Percentiles rank a stretch among this genome's conserved stretches.
These are phyloP conservation scores for Tubulanus polymorphus DNA, from an alignment of 2,888 invertebrate species.

Conservation along the genomic window DNA sequence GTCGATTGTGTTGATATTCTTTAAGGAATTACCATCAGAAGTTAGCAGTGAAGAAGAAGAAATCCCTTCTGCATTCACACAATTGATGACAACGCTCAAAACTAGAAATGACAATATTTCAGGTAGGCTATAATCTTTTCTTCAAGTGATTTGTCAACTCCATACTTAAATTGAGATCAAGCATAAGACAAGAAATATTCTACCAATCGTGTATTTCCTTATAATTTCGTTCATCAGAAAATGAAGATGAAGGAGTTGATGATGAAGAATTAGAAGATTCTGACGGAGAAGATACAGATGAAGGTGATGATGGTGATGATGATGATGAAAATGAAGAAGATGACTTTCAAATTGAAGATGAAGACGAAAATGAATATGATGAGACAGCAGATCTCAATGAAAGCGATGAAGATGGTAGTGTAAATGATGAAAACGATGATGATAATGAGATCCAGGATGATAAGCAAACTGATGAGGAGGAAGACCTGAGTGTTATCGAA, in stretches of 20 bases:
- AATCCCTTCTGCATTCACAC: neutral
- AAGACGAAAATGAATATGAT: neutral
- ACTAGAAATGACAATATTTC: no score
- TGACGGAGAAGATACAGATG: conserved; percentile 4
- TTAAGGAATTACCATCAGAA: no score
- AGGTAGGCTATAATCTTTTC: no score
- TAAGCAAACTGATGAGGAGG: conserved; percentile 1
- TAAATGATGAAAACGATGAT: conserved; percentile 16
- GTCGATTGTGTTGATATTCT: no score
- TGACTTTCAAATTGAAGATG: conserved; percentile 17
- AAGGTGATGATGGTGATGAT: neutral
- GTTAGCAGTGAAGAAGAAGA: conserved; percentile 4
- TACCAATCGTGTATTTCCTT: no score
- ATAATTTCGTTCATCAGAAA: no score
- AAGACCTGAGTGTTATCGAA: neutral
- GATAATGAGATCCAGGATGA: conserved; percentile 6
- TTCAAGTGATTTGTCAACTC: no score
- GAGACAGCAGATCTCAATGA: neutral
- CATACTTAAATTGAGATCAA: no score
- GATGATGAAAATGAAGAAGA: conserved; percentile 10
- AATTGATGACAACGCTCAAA: neutral
- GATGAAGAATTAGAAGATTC: conserved; percentile 4
- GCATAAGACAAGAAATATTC: no score
- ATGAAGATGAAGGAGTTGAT: conserved; percentile 12
- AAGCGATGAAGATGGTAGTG: neutral